Conservation (phyloP, 1,140 invertebrate genomes). For the Matsumurasca onukii region DNA sequence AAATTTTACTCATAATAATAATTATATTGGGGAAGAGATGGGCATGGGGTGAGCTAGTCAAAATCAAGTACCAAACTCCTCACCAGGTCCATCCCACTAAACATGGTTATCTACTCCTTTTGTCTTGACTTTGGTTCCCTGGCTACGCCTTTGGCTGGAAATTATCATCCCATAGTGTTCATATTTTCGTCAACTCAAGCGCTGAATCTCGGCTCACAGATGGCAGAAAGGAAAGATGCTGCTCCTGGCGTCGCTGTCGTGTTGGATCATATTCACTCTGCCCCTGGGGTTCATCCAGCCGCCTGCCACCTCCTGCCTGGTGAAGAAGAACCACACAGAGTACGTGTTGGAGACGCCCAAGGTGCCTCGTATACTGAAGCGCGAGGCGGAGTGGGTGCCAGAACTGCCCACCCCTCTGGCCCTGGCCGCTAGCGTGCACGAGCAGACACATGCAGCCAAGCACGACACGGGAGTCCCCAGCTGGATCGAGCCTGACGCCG, state of each 20-base stretch:
- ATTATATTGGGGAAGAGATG: no score
- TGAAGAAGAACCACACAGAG: constrained; percentile 70
- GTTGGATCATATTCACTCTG: constrained; percentile 96
- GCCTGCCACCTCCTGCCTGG: constrained; percentile 82
- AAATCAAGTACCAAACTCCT: no score
- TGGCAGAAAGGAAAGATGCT: constrained; percentile 86
- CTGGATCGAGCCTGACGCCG: background rate
- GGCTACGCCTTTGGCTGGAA: no score
- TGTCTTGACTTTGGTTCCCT: no score
- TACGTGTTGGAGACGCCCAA: constrained; percentile 54
- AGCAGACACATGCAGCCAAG: background rate
- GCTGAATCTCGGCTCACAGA: constrained; percentile 52
- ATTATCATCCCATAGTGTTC: no score
- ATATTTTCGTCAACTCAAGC: no score
- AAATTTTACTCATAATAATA: no score
- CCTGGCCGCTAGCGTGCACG: background rate
- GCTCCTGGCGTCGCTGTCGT: constrained; percentile 85
- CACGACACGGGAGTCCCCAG: background rate
- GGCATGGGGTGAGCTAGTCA: no score
- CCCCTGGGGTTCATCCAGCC: constrained; percentile 95
- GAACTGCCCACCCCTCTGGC: background rate
- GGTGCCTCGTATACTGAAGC: constrained; percentile 43
- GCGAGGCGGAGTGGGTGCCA: constrained; percentile 31
- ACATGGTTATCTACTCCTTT: no score
- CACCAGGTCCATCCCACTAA: no score